Evolutionary conservation across 2,888 invertebrate species (phyloP).

Genomic region (Epiblema foenella): DNA sequence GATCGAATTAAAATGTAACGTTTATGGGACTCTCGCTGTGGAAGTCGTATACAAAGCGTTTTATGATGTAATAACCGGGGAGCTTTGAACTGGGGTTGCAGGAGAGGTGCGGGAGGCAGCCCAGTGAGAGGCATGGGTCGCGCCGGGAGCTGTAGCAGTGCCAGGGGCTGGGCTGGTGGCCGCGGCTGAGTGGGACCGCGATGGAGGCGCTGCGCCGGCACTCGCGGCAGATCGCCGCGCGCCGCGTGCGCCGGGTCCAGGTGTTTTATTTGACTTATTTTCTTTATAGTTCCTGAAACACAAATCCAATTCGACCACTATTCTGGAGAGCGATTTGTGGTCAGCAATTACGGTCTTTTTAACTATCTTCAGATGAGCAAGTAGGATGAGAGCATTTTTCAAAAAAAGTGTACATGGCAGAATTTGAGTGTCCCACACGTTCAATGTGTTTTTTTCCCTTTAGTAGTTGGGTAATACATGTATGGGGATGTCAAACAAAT

Average conservation of each 20-base stretch:
- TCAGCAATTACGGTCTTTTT: no score
- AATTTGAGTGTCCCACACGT: no score
- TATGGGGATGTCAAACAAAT: no score
- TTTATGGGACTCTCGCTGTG: constrained; percentile 33
- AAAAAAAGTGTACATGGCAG: no score
- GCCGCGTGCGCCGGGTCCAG: constrained; percentile 92
- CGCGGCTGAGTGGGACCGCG: constrained; percentile 50
- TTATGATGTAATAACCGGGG: constrained; percentile 64
- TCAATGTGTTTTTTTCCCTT: no score
- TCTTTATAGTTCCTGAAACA: no score
- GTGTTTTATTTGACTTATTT: constrained; percentile 75
- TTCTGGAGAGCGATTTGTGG: no score
- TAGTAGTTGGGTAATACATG: no score
- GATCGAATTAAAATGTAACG: constrained; percentile 33
- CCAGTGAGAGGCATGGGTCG: constrained; percentile 24
- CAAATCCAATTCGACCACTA: no score
- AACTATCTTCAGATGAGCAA: no score
- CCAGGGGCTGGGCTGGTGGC: constrained; percentile 29
- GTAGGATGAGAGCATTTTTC: no score
- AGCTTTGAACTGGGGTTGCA: constrained; percentile 58
- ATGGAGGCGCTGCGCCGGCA: constrained; percentile 93
- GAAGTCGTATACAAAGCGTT: constrained; percentile 49
- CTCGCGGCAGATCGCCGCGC: constrained; percentile 94
- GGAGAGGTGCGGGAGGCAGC: constrained; percentile 35
- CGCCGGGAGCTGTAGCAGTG: neutral